These are phyloP conservation scores for Pterophyllum scalare DNA, from an alignment of 2,113 vertebrate species.

Conservation along the genomic window DNA sequence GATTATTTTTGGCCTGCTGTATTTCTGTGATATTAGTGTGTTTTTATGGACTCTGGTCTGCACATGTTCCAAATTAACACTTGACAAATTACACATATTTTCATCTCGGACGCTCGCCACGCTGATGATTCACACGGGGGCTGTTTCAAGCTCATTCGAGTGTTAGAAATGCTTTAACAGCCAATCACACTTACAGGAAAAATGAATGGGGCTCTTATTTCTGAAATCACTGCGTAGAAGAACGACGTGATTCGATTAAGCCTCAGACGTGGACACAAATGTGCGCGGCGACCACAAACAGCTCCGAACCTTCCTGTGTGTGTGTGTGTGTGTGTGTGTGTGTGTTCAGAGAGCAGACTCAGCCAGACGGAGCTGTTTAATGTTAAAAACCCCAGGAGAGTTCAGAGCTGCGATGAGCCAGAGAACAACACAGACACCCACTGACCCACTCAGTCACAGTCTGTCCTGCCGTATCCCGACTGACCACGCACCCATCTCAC, in stretches of 20 bases:
- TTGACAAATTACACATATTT: background rate
- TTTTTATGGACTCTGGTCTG: slow-evolving; percentile 11
- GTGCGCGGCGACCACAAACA: background rate
- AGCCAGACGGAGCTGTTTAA: slow-evolving; percentile 53
- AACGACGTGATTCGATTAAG: background rate
- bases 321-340: background rate
- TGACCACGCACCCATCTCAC: slow-evolving; percentile 27
- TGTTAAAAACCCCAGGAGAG: slow-evolving; percentile 33
- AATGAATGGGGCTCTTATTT: slow-evolving; percentile 26
- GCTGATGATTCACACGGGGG: slow-evolving; percentile 24
- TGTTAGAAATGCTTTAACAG: slow-evolving; percentile 15
- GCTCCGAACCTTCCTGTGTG: background rate
- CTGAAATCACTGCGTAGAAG: background rate
- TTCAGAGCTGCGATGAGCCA: slow-evolving; percentile 73
- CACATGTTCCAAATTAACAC: slow-evolving; percentile 23
- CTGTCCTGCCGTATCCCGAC: slow-evolving; percentile 61
- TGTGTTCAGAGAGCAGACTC: background rate
- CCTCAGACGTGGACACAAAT: background rate
- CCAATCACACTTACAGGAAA: slow-evolving; percentile 15
- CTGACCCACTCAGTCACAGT: slow-evolving; percentile 83
- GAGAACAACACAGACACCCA: slow-evolving; percentile 81
- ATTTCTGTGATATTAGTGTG: background rate
- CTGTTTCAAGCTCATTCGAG: background rate
- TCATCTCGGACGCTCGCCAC: background rate
- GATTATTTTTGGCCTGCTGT: background rate